Evolutionary conservation across 1,140 invertebrate species (phyloP), one percentile per base, ranked within the genome.

Genomic region (Geopemphigus sp.): DNA sequence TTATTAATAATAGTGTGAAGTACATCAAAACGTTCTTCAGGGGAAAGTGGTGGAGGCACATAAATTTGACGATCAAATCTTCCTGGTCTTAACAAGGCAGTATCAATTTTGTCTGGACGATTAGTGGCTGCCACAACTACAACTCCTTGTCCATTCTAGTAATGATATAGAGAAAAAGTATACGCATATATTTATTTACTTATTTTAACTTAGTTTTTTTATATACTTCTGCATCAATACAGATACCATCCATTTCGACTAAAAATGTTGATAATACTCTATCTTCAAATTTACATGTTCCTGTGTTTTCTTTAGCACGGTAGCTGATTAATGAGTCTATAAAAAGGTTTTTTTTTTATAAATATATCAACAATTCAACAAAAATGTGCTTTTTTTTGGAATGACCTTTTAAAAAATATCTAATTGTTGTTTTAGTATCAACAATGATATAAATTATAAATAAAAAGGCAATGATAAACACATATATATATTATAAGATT

Each of bases 51-150:
- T 2, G 93, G 87, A 1, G 91, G 90, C 0, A 95, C 91, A 84
- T 92, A 91, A 68, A 94, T 88, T 19, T 93, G 85, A 81, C 90
- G 87, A 83, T 94, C 92, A 81, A 95, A 88, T 68, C 93, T 86
- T 0, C 93, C 93, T 1, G 93, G 93, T 73, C 93, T 85, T 32
- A 94, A 84, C 14, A 95, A 84, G 0, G 93, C 93, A 83, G 90
- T 85, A 83, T 95, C 94, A 82, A 95, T 89, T 84, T 90, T 90
- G 83, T 94, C 91, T 0, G 93, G 93, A 68, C 93, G 88, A 85
- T 93, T 93, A 24, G 92, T 93, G 14, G 92, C 92, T 12, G 89
- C 92, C 24, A 93, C 87, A n/a, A 93, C 88, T 1, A 91, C 86
- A 3, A 93, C 90, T 39, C 85, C 83, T 83, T 82, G 63, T 47